Evolutionary conservation across 1,140 invertebrate genomes (phyloP).

Genomic region (Bemisia tabaci): DNA sequence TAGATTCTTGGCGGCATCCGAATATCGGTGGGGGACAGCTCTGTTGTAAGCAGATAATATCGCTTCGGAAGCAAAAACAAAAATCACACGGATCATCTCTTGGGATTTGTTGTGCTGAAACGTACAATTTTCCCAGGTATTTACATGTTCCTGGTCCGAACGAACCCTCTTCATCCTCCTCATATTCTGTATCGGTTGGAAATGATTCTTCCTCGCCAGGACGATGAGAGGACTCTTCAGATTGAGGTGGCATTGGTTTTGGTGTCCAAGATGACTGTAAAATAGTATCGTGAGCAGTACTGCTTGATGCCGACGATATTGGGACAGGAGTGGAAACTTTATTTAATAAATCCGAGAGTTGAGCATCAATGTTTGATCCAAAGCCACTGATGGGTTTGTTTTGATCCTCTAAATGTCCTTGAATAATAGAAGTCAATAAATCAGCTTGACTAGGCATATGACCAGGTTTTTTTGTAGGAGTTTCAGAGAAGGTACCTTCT

Average conservation of each 20-base stretch:
- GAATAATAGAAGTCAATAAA: neutral
- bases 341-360: neutral
- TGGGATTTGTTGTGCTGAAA: slow-evolving; percentile 87
- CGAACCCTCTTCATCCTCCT: slow-evolving; percentile 52
- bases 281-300: slow-evolving; percentile 6
- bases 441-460: neutral
- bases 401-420: neutral
- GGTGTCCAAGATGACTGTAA: slow-evolving; percentile 14
- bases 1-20: slow-evolving; percentile 78
- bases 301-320: neutral
- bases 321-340: neutral
- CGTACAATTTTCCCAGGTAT: slow-evolving; percentile 80
- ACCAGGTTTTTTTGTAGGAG: neutral
- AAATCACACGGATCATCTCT: slow-evolving; percentile 88
- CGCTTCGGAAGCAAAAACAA: slow-evolving; percentile 92
- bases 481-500: neutral
- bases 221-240: neutral
- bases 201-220: neutral
- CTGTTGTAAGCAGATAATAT: slow-evolving; percentile 89
- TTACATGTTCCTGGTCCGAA: slow-evolving; percentile 79
- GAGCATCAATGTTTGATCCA: neutral
- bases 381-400: neutral
- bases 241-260: slow-evolving; percentile 9
- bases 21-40: slow-evolving; percentile 86
- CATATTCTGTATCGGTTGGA: slow-evolving; percentile 33